Conservation (phyloP, 2,797 vertebrate genomes). For the Falco rusticolus region DNA sequence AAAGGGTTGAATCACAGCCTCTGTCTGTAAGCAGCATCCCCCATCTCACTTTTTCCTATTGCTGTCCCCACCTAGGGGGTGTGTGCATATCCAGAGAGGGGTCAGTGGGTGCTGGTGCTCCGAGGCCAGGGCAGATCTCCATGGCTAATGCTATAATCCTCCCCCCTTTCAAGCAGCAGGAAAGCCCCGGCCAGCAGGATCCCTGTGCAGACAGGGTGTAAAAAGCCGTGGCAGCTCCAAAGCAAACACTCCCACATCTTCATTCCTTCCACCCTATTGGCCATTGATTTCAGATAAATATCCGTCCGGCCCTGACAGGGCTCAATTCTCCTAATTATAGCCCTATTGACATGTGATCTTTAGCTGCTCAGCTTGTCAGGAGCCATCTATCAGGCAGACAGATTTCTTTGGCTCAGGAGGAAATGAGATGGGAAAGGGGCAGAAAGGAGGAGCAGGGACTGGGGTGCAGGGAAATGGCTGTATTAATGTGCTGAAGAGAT, state of each 20-base stretch:
- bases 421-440: conserved; percentile 54
- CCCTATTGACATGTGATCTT: conserved; percentile 78
- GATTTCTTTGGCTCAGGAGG: conserved; percentile 68
- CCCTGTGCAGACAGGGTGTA: conserved; percentile 51
- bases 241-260: conserved; percentile 74
- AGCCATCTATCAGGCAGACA: conserved; percentile 74
- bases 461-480: background rate
- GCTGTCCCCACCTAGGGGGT: background rate
- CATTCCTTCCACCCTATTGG: conserved; percentile 75
- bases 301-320: conserved; percentile 64
- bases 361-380: conserved; percentile 75
- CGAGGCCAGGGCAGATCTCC: conserved; percentile 46
- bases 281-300: conserved; percentile 80
- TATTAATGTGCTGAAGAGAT: background rate
- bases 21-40: background rate
- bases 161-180: conserved; percentile 56
- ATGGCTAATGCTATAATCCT: conserved; percentile 69
- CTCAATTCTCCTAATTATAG: conserved; percentile 79
- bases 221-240: conserved; percentile 60
- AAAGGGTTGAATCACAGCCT: background rate
- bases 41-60: background rate
- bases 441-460: background rate
- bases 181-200: conserved; percentile 19
- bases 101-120: background rate
- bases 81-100: background rate